These are phyloP conservation scores for Nibea coibor DNA, from an alignment of 2,113 vertebrate genomes.

Conservation along the genomic window DNA sequence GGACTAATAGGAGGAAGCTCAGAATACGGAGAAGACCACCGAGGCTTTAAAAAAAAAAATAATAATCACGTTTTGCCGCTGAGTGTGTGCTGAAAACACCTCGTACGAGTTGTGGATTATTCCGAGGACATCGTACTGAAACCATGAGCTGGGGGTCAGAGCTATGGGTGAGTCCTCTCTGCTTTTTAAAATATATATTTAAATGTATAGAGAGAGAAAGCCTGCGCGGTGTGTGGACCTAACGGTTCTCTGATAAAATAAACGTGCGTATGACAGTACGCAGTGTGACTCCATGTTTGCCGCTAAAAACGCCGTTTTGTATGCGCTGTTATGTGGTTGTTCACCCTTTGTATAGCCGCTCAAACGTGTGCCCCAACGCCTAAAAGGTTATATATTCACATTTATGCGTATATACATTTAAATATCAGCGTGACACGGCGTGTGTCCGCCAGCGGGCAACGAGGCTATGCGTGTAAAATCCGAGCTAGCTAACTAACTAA, in stretches of 20 bases:
- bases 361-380: slow-evolving; percentile 28
- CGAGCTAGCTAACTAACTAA: neutral
- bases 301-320: slow-evolving; percentile 9
- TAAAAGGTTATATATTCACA: neutral
- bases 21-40: neutral
- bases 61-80: slow-evolving; percentile 26
- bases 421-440: neutral
- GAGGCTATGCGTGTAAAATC: neutral
- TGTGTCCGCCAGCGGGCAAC: neutral
- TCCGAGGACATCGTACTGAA: slow-evolving; percentile 74
- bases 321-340: neutral
- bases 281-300: slow-evolving; percentile 8
- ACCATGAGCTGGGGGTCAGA: slow-evolving; percentile 86
- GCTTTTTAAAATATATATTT: neutral
- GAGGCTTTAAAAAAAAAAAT: neutral
- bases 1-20: no score
- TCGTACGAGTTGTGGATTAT: slow-evolving; percentile 79
- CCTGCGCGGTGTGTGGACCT: neutral
- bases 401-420: neutral
- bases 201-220: neutral
- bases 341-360: slow-evolving; percentile 5
- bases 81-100: slow-evolving; percentile 50
- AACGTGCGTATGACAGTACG: neutral
- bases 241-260: slow-evolving; percentile 15
- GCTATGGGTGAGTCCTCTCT: slow-evolving; percentile 79